Percentiles rank a stretch among this genome's conserved stretches.
Conservation (phyloP, 2,797 vertebrate species). For the Siniperca obscura region DNA sequence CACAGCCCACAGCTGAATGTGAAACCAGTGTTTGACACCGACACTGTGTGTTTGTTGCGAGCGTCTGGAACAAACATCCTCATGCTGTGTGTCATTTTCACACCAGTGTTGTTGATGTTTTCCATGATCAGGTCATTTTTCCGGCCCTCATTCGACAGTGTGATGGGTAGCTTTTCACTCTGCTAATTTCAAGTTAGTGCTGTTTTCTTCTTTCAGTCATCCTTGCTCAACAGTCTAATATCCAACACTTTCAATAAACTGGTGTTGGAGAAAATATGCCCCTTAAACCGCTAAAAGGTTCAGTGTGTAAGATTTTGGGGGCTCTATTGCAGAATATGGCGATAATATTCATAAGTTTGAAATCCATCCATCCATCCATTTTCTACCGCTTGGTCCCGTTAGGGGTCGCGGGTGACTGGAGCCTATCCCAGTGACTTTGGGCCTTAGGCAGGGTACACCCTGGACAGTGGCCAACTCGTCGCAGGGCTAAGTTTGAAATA, state of each 20-base stretch:
- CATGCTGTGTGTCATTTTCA: slow-evolving; percentile 4
- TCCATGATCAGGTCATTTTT: slow-evolving; percentile 38
- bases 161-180: slow-evolving; percentile 22
- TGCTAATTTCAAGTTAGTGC: slow-evolving; percentile 23
- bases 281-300: neutral
- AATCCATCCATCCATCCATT: no score
- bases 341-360: no score
- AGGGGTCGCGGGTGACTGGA: no score
- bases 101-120: slow-evolving; percentile 30
- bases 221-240: slow-evolving; percentile 16
- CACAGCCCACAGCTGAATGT: slow-evolving; percentile 1
- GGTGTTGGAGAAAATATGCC: slow-evolving; percentile 1
- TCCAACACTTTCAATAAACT: slow-evolving; percentile 17
- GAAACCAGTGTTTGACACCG: slow-evolving; percentile 11
- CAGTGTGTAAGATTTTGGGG: no score
- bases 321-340: no score
- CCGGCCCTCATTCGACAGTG: slow-evolving; percentile 27
- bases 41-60: slow-evolving; percentile 28
- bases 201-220: slow-evolving; percentile 27
- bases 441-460: no score
- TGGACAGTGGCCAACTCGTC: no score
- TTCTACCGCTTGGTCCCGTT: no score
- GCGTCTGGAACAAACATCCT: neutral
- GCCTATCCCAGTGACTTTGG: no score
- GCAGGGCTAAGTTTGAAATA: no score